A percentile compares a stretch with the other conserved stretches of the same genome.
Conservation (phyloP, 2,797 vertebrate genomes). For the Alosa sapidissima region DNA sequence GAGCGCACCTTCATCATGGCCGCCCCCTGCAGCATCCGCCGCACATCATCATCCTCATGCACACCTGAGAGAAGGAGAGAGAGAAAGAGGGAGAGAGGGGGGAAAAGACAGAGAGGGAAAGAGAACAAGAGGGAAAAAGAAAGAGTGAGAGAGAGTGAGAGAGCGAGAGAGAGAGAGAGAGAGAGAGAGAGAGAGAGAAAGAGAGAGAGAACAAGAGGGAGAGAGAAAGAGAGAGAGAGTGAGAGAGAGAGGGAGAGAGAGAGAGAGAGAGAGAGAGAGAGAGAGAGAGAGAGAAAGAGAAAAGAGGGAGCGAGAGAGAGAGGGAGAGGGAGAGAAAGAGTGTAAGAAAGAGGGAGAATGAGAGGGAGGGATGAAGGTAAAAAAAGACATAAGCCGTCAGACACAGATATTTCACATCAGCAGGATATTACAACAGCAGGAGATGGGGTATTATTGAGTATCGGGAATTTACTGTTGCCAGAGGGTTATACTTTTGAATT, state of each 20-base stretch:
- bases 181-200: too few species aligned
- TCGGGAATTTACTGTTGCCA: too few species aligned
- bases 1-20: constrained; percentile 86
- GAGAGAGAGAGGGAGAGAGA: background rate
- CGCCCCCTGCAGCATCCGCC: constrained; percentile 83
- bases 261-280: background rate
- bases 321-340: background rate
- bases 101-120: too few species aligned
- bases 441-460: too few species aligned
- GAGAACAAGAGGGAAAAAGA: background rate
- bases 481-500: background rate
- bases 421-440: too few species aligned
- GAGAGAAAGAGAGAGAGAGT: background rate
- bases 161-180: too few species aligned
- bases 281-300: background rate
- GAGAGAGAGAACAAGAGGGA: background rate
- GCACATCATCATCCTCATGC: constrained; percentile 84
- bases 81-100: too few species aligned
- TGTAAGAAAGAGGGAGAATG: background rate
- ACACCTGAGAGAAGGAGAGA: constrained; percentile 71
- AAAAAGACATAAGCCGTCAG: too few species aligned
- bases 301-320: background rate
- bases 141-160: background rate
- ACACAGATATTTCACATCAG: too few species aligned
- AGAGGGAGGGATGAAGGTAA: too few species aligned